Conservation (phyloP, 2,888 invertebrate species). For the Eupithecia centaureata region DNA sequence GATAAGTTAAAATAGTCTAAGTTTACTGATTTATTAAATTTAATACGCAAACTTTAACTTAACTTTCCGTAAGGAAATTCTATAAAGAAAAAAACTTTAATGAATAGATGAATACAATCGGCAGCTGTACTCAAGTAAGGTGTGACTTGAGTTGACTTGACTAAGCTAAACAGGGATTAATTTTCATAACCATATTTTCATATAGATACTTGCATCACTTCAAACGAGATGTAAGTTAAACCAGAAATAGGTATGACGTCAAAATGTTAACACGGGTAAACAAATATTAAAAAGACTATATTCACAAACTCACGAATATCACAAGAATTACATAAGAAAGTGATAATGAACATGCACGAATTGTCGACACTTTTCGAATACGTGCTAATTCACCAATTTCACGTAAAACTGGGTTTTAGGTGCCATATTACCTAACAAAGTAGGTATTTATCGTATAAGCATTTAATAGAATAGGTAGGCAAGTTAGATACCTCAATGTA, state of each 20-base stretch:
- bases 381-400: slow-evolving; percentile 27
- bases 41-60: too few species aligned
- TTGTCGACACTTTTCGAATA: slow-evolving; percentile 26
- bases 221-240: background rate
- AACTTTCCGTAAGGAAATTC: too few species aligned
- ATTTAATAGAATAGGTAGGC: background rate
- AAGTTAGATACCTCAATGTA: too few species aligned
- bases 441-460: background rate
- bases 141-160: too few species aligned
- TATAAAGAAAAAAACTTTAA: too few species aligned
- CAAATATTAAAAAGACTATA: background rate
- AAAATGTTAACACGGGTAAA: background rate
- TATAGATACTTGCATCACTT: background rate
- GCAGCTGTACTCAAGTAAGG: too few species aligned
- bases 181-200: too few species aligned
- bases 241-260: background rate
- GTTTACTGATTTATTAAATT: too few species aligned
- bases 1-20: too few species aligned
- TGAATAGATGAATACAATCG: too few species aligned
- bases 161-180: too few species aligned
- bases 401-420: background rate
- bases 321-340: slow-evolving; percentile 21
- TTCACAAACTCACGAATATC: slow-evolving; percentile 15
- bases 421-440: background rate
- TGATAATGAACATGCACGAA: slow-evolving; percentile 38